Evolutionary conservation across 2,888 invertebrate species (phyloP), one percentile per base, ranked within the genome.

Genomic region (Nowickia ferox): DNA sequence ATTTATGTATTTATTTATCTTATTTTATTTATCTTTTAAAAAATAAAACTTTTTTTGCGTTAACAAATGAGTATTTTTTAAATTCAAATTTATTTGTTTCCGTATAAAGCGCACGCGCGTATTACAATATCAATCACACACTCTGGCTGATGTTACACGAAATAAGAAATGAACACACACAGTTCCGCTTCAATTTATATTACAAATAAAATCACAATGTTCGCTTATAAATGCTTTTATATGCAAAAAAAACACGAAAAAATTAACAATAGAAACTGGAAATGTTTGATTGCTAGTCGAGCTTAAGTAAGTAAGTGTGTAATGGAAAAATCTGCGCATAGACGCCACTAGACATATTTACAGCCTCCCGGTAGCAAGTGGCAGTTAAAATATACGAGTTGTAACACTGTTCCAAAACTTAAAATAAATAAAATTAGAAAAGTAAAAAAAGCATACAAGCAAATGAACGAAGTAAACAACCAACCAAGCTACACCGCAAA

Each of bases 141-240:
- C 30, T 63, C 66, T 46, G 40, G 4, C 66, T 51, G 75, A 53
- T 42, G 55, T 65, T 79, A 61, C 17, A 68, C 82, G 59, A 48
- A 65, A 44, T 61, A 55, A 61, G 53, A 74, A 74, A 48, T 68
- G 17, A 84, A 61, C 38, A 40, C 15, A 63, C n/a, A 81, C 68
- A 72, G 65, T 82, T 78, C 77, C 87, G 82, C 71, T 84, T 51
- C 69, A 77, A 82, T 81, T 78, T 84, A 65, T 71, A 61, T 75
- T 44, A 78, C 61, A 75, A 84, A 82, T 75, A 87, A 78, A 75
- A 84, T 77, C 63, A 38, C 30, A 81, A 51, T 82, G 65, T 77
- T n/a, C 42, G 72, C 13, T 74, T 77, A 51, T 65, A 17, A 77
- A 66, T 53, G 76, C 77, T 86, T 82, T 87, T 87, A 82, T 84